phyloP scores from a whole-genome alignment of 2,888 invertebrate genomes.

The Timandra comae region DNA sequence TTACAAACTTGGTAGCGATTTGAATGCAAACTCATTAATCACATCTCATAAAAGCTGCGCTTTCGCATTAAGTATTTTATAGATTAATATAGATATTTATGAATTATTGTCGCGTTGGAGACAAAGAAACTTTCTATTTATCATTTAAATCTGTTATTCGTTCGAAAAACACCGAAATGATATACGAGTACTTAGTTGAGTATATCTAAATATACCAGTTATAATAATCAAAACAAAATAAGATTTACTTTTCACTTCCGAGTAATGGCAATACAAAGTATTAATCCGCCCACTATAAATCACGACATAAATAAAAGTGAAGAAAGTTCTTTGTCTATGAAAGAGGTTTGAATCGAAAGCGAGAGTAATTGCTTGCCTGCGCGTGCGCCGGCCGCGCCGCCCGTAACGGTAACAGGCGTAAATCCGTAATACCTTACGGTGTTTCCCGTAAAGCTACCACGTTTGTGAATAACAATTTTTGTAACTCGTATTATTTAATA shows the following conservation, averaged over 20 bases:
- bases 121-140: too few species aligned
- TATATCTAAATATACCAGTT: too few species aligned
- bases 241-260: conserved; percentile 14
- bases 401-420: conserved; percentile 57
- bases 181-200: too few species aligned
- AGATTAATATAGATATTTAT: too few species aligned
- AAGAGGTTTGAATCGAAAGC: conserved; percentile 58
- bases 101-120: too few species aligned
- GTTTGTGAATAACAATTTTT: too few species aligned
- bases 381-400: conserved; percentile 27
- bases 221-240: too few species aligned
- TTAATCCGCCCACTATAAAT: conserved; percentile 21
- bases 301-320: conserved; percentile 31
- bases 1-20: conserved; percentile 4
- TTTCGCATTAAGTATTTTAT: too few species aligned
- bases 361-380: conserved; percentile 50
- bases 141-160: too few species aligned
- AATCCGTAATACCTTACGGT: conserved; percentile 33
- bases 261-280: conserved; percentile 19
- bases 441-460: conserved; percentile 49
- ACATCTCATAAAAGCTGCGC: neutral
- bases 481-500: too few species aligned
- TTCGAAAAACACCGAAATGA: too few species aligned
- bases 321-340: conserved; percentile 50
- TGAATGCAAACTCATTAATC: too few species aligned